Evolutionary conservation across 2,888 invertebrate genomes (phyloP).

Genomic region (Acanthacorydalis orientalis): DNA sequence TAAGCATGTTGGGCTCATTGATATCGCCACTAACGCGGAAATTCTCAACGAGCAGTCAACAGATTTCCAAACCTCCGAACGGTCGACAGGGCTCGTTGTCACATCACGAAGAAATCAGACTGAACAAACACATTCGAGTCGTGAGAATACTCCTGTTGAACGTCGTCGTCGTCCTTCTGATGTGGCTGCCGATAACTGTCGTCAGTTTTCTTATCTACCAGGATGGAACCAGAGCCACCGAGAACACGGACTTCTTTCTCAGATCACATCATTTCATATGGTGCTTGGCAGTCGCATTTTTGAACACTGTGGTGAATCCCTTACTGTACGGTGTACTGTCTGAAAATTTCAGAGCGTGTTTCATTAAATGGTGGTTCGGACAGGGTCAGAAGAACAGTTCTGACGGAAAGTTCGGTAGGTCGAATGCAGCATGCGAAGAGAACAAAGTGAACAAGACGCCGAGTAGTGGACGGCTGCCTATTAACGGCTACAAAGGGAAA

Average conservation of each 20-base stretch:
- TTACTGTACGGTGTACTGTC: slow-evolving; percentile 35
- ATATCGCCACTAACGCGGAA: slow-evolving; percentile 30
- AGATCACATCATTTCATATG: slow-evolving; percentile 33
- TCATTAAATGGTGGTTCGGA: slow-evolving; percentile 24
- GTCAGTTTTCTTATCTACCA: slow-evolving; percentile 35
- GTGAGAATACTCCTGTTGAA: slow-evolving; percentile 33
- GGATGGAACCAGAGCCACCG: slow-evolving; percentile 30
- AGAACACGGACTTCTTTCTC: slow-evolving; percentile 32
- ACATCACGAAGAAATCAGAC: slow-evolving; percentile 30
- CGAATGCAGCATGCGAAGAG: slow-evolving; percentile 1
- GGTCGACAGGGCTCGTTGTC: slow-evolving; percentile 27
- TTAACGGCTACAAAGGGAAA: slow-evolving; percentile 8
- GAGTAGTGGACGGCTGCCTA: slow-evolving; percentile 12
- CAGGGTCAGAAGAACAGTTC: slow-evolving; percentile 10
- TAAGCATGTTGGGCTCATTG: slow-evolving; percentile 28
- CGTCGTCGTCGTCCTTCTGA: slow-evolving; percentile 34
- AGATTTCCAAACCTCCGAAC: slow-evolving; percentile 10
- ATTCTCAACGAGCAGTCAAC: slow-evolving; percentile 23
- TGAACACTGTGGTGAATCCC: slow-evolving; percentile 38
- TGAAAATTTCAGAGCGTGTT: slow-evolving; percentile 32
- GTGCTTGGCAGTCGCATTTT: slow-evolving; percentile 30
- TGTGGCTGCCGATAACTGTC: slow-evolving; percentile 38
- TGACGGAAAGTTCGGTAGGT: slow-evolving; percentile 7
- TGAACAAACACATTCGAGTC: slow-evolving; percentile 34
- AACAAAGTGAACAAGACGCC: slow-evolving; percentile 12